Base-by-base conservation (phyloP, 2,888 invertebrate genomes). In the Halocaridina rubra region DNA sequence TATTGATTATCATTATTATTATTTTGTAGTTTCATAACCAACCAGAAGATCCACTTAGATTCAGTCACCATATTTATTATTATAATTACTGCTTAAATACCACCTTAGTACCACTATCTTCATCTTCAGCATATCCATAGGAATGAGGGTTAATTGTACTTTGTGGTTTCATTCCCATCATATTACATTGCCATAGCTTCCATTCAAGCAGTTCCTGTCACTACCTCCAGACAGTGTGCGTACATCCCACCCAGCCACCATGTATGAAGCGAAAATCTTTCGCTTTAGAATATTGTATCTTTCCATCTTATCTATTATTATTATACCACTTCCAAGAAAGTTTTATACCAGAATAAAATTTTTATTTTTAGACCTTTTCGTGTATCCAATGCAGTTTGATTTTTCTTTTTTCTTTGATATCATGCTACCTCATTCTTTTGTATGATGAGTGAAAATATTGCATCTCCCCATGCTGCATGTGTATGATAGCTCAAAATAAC, bases 361-460 rank as follows among this genome's bases (percentile, higher is more conserved):
- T n/a, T n/a, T n/a, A n/a, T n/a, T n/a, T n/a, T n/a, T n/a, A n/a
- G n/a, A n/a, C n/a, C n/a, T n/a, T n/a, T n/a, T n/a, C n/a, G n/a
- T n/a, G n/a, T n/a, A n/a, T n/a, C n/a, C n/a, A n/a, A n/a, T n/a
- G n/a, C n/a, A n/a, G n/a, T n/a, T n/a, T n/a, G n/a, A n/a, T n/a
- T n/a, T n/a, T n/a, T 69, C 71, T 77, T 76, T 53, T 81, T 76
- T 82, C 77, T 77, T 77, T 82, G 77, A 82, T 82, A 82, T 82
- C 81, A 76, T 82, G 77, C 81, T 82, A 82, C 81, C 81, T 82
- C 81, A 72, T 82, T 82, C 64, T 80, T 82, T 82, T 82, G 77
- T 82, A 82, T 76, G 76, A 81, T 82, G 75, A 82, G 80, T 81
- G 80, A 81, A 69, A 24, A 78, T 77, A 77, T 77, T 24, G 81